These are phyloP conservation scores for Lapara coniferarum DNA, from an alignment of 2,888 invertebrate genomes.

Conservation along the genomic window DNA sequence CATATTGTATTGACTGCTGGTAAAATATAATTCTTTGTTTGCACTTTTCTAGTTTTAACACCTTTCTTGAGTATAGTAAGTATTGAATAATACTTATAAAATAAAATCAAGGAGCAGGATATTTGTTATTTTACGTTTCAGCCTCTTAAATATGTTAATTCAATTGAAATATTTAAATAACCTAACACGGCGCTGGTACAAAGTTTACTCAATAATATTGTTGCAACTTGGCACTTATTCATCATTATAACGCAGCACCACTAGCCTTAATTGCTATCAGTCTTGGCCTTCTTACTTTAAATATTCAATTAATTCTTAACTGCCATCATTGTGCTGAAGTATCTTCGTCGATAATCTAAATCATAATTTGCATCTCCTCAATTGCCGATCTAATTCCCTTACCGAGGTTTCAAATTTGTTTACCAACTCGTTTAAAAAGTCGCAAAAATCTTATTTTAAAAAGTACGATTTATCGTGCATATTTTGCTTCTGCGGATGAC, in stretches of 20 bases:
- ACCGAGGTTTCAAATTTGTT: not conserved
- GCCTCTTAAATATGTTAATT: too few species aligned
- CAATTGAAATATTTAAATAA: too few species aligned
- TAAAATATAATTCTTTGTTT: too few species aligned
- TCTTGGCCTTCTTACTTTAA: conserved; percentile 35
- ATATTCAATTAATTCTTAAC: conserved; percentile 41
- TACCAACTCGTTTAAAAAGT: not conserved
- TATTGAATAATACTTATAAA: too few species aligned
- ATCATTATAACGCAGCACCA: conserved; percentile 31
- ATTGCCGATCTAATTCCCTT: not conserved
- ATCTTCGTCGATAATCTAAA: conserved; percentile 36
- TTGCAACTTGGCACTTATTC: conserved; percentile 24
- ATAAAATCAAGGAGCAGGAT: too few species aligned
- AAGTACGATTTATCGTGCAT: not conserved
- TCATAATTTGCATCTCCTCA: not conserved
- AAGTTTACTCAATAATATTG: conserved; percentile 27
- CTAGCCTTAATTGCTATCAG: conserved; percentile 32
- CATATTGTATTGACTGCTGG: too few species aligned
- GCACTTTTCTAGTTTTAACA: too few species aligned
- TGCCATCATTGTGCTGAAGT: conserved; percentile 39
- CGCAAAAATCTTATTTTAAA: not conserved
- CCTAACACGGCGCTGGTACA: conserved; percentile 18
- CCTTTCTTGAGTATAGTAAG: too few species aligned
- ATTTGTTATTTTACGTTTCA: too few species aligned
- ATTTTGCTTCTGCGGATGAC: conserved; percentile 18